Evolutionary conservation across 2,113 vertebrate species (phyloP).

Genomic region (Forbesichthys papilliferus): DNA sequence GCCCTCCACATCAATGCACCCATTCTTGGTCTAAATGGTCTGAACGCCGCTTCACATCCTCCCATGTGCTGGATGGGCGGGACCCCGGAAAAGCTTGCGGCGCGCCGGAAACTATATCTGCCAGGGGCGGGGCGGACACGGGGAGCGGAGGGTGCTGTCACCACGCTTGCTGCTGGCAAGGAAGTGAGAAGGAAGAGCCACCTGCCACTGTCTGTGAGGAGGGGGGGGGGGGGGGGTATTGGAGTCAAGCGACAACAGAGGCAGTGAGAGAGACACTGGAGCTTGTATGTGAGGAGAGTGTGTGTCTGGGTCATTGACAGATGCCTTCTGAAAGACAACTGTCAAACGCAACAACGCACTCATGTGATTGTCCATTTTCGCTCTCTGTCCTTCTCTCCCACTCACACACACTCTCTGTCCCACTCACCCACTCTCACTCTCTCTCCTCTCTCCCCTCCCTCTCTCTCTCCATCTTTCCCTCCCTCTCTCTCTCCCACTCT

Average conservation of each 20-base stretch:
- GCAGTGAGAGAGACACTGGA: conserved; percentile 1
- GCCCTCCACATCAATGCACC: too few species aligned
- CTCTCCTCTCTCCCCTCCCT: conserved; percentile 9
- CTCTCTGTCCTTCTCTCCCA: conserved; percentile 2
- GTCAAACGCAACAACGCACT: conserved; percentile 45
- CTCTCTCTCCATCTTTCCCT: neutral
- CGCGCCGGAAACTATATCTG: conserved; percentile 41
- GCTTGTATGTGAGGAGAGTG: neutral
- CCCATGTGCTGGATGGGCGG: conserved; percentile 28
- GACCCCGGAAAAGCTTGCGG: conserved; percentile 53
- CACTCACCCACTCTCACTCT: too few species aligned
- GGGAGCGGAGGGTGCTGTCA: conserved; percentile 18
- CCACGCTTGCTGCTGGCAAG: neutral
- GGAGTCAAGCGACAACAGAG: neutral
- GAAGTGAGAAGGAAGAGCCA: conserved; percentile 39
- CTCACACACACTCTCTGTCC: neutral
- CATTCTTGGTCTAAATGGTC: conserved; percentile 13
- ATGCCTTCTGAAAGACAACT: conserved; percentile 32
- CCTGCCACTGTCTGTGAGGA: conserved; percentile 56
- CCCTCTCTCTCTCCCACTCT: too few species aligned
- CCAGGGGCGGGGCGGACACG: neutral
- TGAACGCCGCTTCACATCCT: conserved; percentile 58
- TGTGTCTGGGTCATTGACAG: conserved; percentile 32
- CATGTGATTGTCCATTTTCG: conserved; percentile 42
- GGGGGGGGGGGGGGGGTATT: conserved; percentile 21